A percentile compares a stretch with the other conserved stretches of the same genome.
Evolutionary conservation across 2,888 invertebrate genomes (phyloP).

Genomic region (Cheilosia soror): DNA sequence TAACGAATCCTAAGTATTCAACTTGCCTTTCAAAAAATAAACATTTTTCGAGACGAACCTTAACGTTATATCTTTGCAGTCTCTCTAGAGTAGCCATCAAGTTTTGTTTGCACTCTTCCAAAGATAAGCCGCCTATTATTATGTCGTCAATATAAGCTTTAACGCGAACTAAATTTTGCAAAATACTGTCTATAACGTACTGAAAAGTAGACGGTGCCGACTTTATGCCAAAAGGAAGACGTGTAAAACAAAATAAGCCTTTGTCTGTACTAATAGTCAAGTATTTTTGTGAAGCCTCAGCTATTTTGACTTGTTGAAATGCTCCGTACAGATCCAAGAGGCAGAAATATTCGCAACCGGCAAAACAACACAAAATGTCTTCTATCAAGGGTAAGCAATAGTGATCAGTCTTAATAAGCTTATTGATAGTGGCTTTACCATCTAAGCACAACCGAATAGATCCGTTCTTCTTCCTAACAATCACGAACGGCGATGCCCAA

Average conservation of each 20-base stretch:
- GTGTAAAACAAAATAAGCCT: slow-evolving; percentile 14
- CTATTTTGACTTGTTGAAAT: slow-evolving; percentile 18
- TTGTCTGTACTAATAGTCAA: slow-evolving; percentile 26
- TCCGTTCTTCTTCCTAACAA: not conserved
- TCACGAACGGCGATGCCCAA: slow-evolving; percentile 20
- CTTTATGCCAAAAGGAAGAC: slow-evolving; percentile 23
- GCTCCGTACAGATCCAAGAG: slow-evolving; percentile 10
- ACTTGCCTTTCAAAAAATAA: slow-evolving; percentile 27
- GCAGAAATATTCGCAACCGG: slow-evolving; percentile 8
- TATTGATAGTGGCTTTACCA: slow-evolving; percentile 18
- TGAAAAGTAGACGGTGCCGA: slow-evolving; percentile 21
- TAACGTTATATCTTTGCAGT: slow-evolving; percentile 29
- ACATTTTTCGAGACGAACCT: slow-evolving; percentile 33
- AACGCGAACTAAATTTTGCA: slow-evolving; percentile 17
- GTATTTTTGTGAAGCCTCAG: slow-evolving; percentile 23
- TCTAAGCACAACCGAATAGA: slow-evolving; percentile 15
- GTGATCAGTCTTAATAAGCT: slow-evolving; percentile 7
- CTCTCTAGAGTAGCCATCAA: slow-evolving; percentile 18
- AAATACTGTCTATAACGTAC: slow-evolving; percentile 15
- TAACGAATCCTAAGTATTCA: slow-evolving; percentile 12
- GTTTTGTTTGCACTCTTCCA: slow-evolving; percentile 14
- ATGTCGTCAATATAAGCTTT: slow-evolving; percentile 40
- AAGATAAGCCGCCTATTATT: slow-evolving; percentile 20
- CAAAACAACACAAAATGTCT: slow-evolving; percentile 22
- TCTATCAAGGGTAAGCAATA: slow-evolving; percentile 1